Base-by-base conservation (phyloP, 1,140 invertebrate species). In the Dufourea novaeangliae region DNA sequence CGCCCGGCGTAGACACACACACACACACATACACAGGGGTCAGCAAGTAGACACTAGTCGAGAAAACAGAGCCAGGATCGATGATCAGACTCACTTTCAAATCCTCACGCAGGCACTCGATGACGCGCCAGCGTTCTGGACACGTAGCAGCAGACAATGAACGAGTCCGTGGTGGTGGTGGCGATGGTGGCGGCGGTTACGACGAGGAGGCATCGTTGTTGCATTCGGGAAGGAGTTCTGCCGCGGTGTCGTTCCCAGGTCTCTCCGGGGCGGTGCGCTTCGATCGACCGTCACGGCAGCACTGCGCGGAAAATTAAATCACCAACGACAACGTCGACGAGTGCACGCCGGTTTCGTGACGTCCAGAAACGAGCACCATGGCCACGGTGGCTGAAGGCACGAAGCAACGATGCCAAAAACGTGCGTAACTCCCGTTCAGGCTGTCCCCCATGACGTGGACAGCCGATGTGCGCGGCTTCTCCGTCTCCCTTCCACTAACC, bases 261-360 rank as follows among this genome's bases (percentile, higher is more conserved):
- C 76, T 78, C 41, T 67, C 17, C 46, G n/a, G 3, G 3, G 62
- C 79, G 75, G 64, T 71, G 62, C 72, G 73, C 68, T 79, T 86
- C 87, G 85, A 86, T 86, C 86, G 87, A 82, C 82, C 79, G 80
- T 78, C 78, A 77, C 79, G 71, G 75, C 83, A 67, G 77, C 83
- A 85, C 83, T 75, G 82, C 69, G 82, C 82, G 70, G n/a, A n/a
- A 69, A 41, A 29, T 50, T 64, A 52, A 66, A 46, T 20, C 54
- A 66, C 37, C 54, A 66, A 75, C 71, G 52, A n/a, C n/a, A n/a
- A n/a, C n/a, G n/a, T n/a, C 66, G 64, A 63, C 63, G 67, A 7
- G 27, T n/a, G n/a, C 46, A n/a, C 27, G 56, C 62, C 59, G 64
- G 46, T 59, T 76, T 56, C 39, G 27, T 39, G 37, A 54, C 79